A percentile compares a stretch with the other conserved stretches of the same genome.
phyloP scores from a whole-genome alignment of 1,140 invertebrate species.

The Leptestheria dahalacensis region DNA sequence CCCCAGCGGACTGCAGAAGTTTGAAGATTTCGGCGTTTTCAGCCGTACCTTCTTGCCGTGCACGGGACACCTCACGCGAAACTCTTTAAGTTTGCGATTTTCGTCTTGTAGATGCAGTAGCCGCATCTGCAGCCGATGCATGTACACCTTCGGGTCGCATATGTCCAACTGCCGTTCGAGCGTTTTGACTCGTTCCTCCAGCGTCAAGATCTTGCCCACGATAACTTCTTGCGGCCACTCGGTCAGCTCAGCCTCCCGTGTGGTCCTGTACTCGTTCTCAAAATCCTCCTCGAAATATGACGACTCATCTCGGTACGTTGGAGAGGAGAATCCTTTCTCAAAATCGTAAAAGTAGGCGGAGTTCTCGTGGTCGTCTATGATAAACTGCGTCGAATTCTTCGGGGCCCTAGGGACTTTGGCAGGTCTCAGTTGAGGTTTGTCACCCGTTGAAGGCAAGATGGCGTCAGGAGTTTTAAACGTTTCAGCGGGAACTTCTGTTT shows the following conservation, averaged over 20 bases:
- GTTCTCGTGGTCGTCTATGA: constrained; percentile 26
- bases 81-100: constrained; percentile 13
- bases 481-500: background rate
- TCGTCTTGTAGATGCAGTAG: constrained; percentile 18
- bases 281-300: constrained; percentile 24
- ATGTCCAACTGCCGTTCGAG: constrained; percentile 17
- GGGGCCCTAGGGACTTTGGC: constrained; percentile 24
- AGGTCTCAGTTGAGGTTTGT: constrained; percentile 19
- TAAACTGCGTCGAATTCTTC: constrained; percentile 26
- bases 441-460: background rate
- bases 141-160: constrained; percentile 13
- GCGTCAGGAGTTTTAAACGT: background rate
- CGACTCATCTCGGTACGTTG: constrained; percentile 12
- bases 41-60: constrained; percentile 7
- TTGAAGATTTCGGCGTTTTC: background rate
- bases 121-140: constrained; percentile 15
- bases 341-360: constrained; percentile 21
- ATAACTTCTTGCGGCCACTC: constrained; percentile 20
- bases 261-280: constrained; percentile 22
- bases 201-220: constrained; percentile 17
- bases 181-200: constrained; percentile 19
- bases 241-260: constrained; percentile 21
- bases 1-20: background rate
- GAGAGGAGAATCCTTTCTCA: constrained; percentile 17
- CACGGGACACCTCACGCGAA: constrained; percentile 8